phyloP scores from a whole-genome alignment of 2,888 invertebrate species.

The Falcaria lacertinaria region DNA sequence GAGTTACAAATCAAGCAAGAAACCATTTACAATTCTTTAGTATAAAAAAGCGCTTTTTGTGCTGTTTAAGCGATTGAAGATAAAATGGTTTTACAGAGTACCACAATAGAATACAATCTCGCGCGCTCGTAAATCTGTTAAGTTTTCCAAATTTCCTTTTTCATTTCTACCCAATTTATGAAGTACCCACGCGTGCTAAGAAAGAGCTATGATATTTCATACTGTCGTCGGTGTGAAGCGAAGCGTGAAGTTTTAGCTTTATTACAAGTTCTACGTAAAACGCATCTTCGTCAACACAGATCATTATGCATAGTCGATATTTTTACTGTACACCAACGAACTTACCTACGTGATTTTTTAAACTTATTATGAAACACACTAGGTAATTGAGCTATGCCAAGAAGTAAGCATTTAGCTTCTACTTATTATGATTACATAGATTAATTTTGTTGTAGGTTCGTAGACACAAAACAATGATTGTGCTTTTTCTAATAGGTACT shows the following conservation, averaged over 20 bases:
- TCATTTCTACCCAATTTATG: constrained; percentile 37
- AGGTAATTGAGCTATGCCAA: no score
- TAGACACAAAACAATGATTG: neutral
- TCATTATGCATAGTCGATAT: neutral
- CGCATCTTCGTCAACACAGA: constrained; percentile 19
- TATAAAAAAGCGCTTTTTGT: neutral
- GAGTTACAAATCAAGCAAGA: neutral
- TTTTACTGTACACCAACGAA: no score
- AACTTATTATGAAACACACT: no score
- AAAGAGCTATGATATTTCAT: constrained; percentile 56
- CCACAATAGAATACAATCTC: constrained; percentile 9
- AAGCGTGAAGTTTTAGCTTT: constrained; percentile 52
- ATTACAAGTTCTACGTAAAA: constrained; percentile 42
- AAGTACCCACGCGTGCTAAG: constrained; percentile 36
- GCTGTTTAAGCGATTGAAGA: neutral
- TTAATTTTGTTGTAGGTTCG: neutral
- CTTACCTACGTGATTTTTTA: no score
- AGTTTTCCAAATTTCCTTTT: constrained; percentile 33
- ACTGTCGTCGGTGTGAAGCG: constrained; percentile 39
- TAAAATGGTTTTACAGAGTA: constrained; percentile 1
- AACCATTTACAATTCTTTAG: neutral
- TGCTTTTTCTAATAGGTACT: neutral
- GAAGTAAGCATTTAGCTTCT: no score
- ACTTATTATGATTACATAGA: no score
- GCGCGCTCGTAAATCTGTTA: constrained; percentile 31